A percentile compares a stretch with the other conserved stretches of the same genome.
Evolutionary conservation across 2,113 vertebrate genomes (phyloP).

Genomic region (Neodon shergylaensis): DNA sequence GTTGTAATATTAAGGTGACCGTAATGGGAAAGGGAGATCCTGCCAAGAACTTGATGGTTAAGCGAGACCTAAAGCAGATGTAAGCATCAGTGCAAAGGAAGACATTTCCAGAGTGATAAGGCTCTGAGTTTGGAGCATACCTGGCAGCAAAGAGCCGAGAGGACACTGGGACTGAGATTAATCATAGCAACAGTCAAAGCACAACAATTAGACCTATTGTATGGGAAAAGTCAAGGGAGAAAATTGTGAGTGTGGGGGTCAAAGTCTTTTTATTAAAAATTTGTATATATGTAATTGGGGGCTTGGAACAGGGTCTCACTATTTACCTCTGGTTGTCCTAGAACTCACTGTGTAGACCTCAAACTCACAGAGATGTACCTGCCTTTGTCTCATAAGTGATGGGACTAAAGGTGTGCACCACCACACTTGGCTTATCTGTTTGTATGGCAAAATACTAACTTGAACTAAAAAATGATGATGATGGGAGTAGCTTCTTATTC

Average conservation of each 20-base stretch:
- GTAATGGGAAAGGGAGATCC: not conserved
- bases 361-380: not conserved
- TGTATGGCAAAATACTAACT: not conserved
- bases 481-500: not conserved
- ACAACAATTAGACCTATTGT: not conserved
- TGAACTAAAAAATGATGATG: not conserved
- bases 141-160: not conserved
- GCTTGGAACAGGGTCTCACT: not conserved
- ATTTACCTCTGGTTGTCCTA: not conserved
- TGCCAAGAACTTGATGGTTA: not conserved
- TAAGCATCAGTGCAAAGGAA: not conserved
- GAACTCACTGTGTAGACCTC: not conserved
- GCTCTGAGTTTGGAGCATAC: not conserved
- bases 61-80: not conserved
- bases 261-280: not conserved
- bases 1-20: not conserved
- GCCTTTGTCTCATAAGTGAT: too few relatives aligned
- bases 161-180: not conserved
- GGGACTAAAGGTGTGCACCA: not conserved
- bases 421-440: not conserved
- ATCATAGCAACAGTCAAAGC: not conserved
- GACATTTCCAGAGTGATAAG: slow-evolving; percentile 10
- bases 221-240: not conserved
- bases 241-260: not conserved
- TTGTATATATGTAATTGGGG: not conserved